Conservation (phyloP, 2,888 invertebrate species). For the Cataglyphis rosenhaueri region DNA sequence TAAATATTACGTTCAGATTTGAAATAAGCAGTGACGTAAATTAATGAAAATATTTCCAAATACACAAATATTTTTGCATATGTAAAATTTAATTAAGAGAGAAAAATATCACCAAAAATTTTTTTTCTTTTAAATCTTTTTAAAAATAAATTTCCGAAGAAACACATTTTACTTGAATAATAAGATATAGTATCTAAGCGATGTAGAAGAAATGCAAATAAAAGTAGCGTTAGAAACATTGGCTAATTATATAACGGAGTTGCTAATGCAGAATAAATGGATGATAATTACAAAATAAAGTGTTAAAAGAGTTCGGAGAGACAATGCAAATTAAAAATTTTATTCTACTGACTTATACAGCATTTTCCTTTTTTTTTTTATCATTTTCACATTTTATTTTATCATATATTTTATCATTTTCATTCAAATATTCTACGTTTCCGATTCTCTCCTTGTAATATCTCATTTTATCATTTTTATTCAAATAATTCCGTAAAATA, state of each 20-base stretch:
- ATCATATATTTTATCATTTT: neutral
- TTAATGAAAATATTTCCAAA: neutral
- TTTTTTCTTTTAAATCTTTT: neutral
- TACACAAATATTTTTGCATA: neutral
- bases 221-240: neutral
- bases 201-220: neutral
- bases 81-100: neutral
- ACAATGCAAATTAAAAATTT: neutral
- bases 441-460: neutral
- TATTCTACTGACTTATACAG: neutral
- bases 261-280: neutral
- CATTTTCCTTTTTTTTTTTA: neutral
- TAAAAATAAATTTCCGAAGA: neutral
- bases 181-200: no score
- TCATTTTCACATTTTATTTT: conserved; percentile 1
- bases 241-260: neutral
- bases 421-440: conserved; percentile 12
- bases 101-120: neutral
- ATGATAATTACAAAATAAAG: neutral
- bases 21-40: neutral
- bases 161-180: neutral
- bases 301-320: no score
- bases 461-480: neutral
- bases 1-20: neutral
- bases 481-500: conserved; percentile 23